Conservation (phyloP, 2,888 invertebrate species). For the Neria commutata region DNA sequence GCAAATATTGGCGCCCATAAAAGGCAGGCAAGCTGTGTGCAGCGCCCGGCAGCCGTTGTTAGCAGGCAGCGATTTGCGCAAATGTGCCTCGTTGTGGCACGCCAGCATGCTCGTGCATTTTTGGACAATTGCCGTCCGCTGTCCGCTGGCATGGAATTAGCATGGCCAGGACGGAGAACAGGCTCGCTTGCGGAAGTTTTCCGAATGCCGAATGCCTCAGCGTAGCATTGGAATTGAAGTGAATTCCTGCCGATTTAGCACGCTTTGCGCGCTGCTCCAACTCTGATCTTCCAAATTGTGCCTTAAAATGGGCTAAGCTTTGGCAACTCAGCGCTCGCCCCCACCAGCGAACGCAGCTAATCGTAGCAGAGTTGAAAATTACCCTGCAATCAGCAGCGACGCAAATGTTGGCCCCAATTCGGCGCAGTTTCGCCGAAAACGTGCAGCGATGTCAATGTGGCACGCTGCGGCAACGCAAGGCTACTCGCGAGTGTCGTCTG, state of each 20-base stretch:
- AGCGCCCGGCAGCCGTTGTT: neutral
- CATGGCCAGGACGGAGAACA: neutral
- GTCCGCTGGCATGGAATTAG: too few relatives aligned
- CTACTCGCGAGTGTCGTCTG: neutral
- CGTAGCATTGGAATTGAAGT: too few relatives aligned
- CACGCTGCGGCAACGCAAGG: neutral
- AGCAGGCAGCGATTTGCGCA: neutral
- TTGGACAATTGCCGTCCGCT: too few relatives aligned
- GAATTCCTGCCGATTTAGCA: too few relatives aligned
- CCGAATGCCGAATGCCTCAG: too few relatives aligned
- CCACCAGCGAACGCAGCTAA: too few relatives aligned
- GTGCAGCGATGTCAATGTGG: constrained; percentile 5
- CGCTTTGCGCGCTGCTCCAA: too few relatives aligned
- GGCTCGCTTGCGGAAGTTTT: neutral
- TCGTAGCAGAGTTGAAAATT: constrained; percentile 36
- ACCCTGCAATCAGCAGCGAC: constrained; percentile 45
- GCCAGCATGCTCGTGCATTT: too few relatives aligned
- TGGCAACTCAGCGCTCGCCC: too few relatives aligned
- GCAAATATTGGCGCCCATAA: constrained; percentile 28
- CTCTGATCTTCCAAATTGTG: too few relatives aligned
- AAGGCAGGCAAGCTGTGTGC: constrained; percentile 15
- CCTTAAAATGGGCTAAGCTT: neutral
- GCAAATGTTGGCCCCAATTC: constrained; percentile 8
- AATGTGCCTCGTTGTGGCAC: neutral
- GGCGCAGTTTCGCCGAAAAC: constrained; percentile 5